Evolutionary conservation across 2,888 invertebrate genomes (phyloP), one percentile per base, ranked within the genome.

Genomic region (Platypus cylindrus): DNA sequence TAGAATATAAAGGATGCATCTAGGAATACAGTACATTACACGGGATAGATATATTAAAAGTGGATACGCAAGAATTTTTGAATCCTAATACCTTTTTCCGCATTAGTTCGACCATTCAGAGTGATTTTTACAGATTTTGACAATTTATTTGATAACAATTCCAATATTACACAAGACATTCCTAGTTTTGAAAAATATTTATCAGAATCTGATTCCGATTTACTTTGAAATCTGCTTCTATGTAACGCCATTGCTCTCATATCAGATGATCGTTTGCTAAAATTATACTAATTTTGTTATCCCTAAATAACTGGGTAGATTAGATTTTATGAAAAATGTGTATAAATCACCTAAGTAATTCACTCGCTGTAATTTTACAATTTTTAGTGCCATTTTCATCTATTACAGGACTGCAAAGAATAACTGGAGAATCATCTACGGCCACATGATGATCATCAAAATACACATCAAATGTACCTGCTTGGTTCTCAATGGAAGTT

Each of bases 1-100:
- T 86, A 85, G 17, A 85, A 62, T 37, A 84, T 69, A 56, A 84
- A 85, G 16, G 77, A 65, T 20, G 78, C n/a, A 9, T 20, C 20
- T 9, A 20, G 20, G 20, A 9, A 9, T 7, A 20, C 20, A 20
- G 13, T 29, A 26, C 18, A 38, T 32, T 18, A 16, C 27, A 40
- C 25, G 27, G 25, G 30, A 34, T 3, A n/a, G 8, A 34, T n/a
- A n/a, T n/a, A n/a, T n/a, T n/a, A n/a, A n/a, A n/a, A n/a, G n/a
- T n/a, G n/a, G n/a, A n/a, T n/a, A 15, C 17, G 22, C 12, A 9
- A n/a, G 9, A n/a, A 20, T 5, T 4, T 17, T 9, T 3, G 4
- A 15, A 15, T 28, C 18, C 3, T 13, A 22, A 16, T 32, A 34
- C 51, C 52, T 49, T 52, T 54, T 39, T 52, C 49, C 4, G 48